Evolutionary conservation across 2,797 vertebrate genomes (phyloP).

Genomic region (Phrynocephalus guinanensis): DNA sequence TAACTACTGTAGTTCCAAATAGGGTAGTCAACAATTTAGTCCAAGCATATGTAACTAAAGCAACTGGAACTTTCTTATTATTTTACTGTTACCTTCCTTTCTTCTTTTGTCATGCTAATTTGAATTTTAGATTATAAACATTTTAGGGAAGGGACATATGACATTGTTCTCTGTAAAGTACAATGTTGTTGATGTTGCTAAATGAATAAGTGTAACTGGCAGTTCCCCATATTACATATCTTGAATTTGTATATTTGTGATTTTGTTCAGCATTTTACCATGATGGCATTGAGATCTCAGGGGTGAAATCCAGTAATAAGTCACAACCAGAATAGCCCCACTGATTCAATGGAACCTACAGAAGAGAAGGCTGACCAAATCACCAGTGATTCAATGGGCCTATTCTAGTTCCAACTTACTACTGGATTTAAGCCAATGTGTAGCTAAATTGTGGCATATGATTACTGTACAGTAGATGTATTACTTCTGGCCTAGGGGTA

Average conservation of each 20-base stretch:
- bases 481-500: conserved; percentile 22
- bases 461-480: not conserved
- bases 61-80: not conserved
- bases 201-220: not conserved
- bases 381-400: too few relatives aligned
- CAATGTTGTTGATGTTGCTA: not conserved
- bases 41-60: not conserved
- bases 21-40: not conserved
- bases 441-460: not conserved
- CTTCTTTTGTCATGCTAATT: not conserved
- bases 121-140: not conserved
- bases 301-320: too few relatives aligned
- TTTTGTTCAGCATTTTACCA: not conserved
- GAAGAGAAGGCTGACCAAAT: too few relatives aligned
- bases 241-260: not conserved
- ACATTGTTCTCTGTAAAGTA: not conserved
- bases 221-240: not conserved
- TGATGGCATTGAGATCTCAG: too few relatives aligned
- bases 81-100: not conserved
- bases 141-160: too few relatives aligned
- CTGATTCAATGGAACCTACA: too few relatives aligned
- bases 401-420: too few relatives aligned
- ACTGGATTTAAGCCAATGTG: too few relatives aligned
- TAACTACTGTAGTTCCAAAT: not conserved
- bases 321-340: too few relatives aligned